phyloP scores from a whole-genome alignment of 2,888 invertebrate species.

The Sepioteuthis lessoniana region DNA sequence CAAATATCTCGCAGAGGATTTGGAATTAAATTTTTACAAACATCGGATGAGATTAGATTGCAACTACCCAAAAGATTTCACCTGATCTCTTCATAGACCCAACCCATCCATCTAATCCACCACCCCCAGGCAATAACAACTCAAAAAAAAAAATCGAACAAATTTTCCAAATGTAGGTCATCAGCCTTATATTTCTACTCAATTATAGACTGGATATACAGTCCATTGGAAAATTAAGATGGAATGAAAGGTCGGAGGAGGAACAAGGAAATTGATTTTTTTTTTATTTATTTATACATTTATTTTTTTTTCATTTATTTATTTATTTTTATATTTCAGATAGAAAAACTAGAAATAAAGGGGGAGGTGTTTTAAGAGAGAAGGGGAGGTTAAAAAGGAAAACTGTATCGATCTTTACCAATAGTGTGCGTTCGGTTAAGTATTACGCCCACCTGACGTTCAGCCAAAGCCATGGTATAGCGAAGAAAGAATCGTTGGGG shows the following conservation, averaged over 20 bases:
- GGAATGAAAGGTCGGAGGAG: not conserved
- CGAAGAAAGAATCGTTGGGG: not conserved
- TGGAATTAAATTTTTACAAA: too few species aligned
- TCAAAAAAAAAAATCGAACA: not conserved
- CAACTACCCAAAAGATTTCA: not conserved
- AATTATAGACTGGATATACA: not conserved
- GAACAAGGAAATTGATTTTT: not conserved
- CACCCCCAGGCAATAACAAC: too few species aligned
- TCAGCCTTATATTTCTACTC: not conserved
- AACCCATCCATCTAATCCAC: not conserved
- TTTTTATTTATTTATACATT: too few species aligned
- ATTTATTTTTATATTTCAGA: not conserved
- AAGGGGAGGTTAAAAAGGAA: not conserved
- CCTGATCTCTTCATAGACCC: not conserved
- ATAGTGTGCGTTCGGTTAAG: not conserved
- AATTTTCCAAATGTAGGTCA: not conserved
- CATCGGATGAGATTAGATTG: too few species aligned
- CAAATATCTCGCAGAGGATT: too few species aligned
- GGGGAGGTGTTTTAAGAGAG: not conserved
- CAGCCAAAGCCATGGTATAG: not conserved
- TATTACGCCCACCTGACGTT: slow-evolving; percentile 33
- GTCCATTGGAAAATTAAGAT: not conserved
- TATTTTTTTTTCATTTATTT: not conserved
- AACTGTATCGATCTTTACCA: not conserved
- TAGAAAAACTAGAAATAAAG: not conserved